Base-by-base conservation (phyloP, 2,797 vertebrate species). In the Agapornis canus region DNA sequence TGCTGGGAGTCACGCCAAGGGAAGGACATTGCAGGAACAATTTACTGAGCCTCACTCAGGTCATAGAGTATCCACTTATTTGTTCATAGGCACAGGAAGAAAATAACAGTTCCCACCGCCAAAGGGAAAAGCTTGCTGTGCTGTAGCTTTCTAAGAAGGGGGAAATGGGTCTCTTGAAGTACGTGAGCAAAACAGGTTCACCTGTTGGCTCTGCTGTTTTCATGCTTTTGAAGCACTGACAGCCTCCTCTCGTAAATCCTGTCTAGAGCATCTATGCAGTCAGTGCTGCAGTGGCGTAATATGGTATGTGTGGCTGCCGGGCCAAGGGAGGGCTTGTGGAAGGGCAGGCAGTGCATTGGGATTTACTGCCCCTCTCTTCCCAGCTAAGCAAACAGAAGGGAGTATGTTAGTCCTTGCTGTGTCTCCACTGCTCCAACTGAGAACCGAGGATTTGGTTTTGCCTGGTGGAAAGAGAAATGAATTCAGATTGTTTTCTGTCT, bases 141-240 rank as follows among this genome's bases (percentile, higher is more conserved):
- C 32, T 64, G 22, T 76, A 45, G 54, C 70, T 94, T 91, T 75
- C 47, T n/a, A 76, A 88, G 75, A 90, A 64, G 25, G 49, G 59
- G 27, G 32, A 75, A 56, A 85, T 9, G 4, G 21, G 13, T 75
- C 57, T 80, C 27, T 35, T 76, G 77, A 49, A 92, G 27, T 71
- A 7, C 2, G 3, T 43, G 64, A 86, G 66, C 48, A 57, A 56
- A 86, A 47, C 0, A 2, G 65, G 68, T 92, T 97, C 90, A 95
- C 92, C 89, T 94, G 87, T 96, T 96, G 95, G 80, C 63, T 89
- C 48, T 86, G 63, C 54, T 94, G 66, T 71, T 80, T 68, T 88
- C n/a, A 6, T 91, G 85, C 72, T 80, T 91, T 88, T 60, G 20
- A 87, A 75, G 63, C 73, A 69, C 48, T 63, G 69, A 27, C 61